These are phyloP conservation scores for Gymnoscopelus microlampas DNA, from an alignment of 2,797 vertebrate genomes.

Conservation along the genomic window DNA sequence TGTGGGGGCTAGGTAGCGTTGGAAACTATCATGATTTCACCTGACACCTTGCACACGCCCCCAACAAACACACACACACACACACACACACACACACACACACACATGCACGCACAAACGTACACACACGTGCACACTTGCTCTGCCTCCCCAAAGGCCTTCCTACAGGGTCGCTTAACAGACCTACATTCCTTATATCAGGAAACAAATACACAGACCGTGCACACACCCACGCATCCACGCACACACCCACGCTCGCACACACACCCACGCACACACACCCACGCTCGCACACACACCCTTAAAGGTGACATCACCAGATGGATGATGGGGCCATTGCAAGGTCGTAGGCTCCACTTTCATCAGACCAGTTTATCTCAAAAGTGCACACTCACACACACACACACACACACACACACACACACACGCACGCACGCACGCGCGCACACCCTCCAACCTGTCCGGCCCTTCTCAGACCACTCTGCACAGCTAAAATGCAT, in stretches of 20 bases:
- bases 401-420: conserved; percentile 25
- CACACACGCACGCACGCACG: conserved; percentile 8
- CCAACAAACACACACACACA: not conserved
- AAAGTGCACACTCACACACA: conserved; percentile 50
- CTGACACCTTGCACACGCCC: conserved; percentile 52
- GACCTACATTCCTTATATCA: conserved; percentile 48
- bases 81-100: no score
- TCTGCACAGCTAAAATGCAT: conserved; percentile 23
- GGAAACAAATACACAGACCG: not conserved
- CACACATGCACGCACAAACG: no score
- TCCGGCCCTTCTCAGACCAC: conserved; percentile 24
- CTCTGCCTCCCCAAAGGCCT: conserved; percentile 50
- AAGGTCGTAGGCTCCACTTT: conserved; percentile 66
- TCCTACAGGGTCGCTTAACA: conserved; percentile 56
- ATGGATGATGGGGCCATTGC: conserved; percentile 68
- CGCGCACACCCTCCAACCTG: not conserved
- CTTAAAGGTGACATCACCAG: conserved; percentile 66
- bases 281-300: conserved; percentile 24
- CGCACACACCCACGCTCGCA: conserved; percentile 6
- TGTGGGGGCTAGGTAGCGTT: conserved; percentile 13
- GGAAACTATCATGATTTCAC: conserved; percentile 59
- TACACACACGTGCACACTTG: no score
- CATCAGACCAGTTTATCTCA: conserved; percentile 65
- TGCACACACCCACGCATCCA: conserved; percentile 19
- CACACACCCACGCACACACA: conserved; percentile 20